phyloP scores from a whole-genome alignment of 2,113 vertebrate species.

The Mola mola region DNA sequence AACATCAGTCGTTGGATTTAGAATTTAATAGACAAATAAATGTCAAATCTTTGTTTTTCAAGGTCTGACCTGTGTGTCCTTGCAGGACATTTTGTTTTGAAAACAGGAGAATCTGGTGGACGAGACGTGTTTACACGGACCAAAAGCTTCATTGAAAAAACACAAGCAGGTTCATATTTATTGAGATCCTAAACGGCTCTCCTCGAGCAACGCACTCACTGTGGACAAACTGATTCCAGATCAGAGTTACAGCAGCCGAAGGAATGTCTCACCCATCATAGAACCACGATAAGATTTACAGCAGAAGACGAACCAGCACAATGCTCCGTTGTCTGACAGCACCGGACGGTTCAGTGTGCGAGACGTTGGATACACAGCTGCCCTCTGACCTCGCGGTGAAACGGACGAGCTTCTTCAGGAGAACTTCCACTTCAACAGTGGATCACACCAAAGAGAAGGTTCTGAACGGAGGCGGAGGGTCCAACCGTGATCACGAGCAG shows the following conservation, averaged over 20 bases:
- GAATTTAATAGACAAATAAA: constrained; percentile 71
- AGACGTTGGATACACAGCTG: neutral
- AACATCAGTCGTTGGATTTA: constrained; percentile 18
- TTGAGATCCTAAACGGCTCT: constrained; percentile 3
- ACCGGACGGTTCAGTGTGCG: constrained; percentile 14
- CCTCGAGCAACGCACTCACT: constrained; percentile 9
- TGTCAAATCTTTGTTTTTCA: constrained; percentile 46
- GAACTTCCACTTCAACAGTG: constrained; percentile 50
- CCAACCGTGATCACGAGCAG: constrained; percentile 52
- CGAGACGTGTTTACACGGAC: constrained; percentile 46
- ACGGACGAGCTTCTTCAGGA: constrained; percentile 67
- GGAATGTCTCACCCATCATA: constrained; percentile 38
- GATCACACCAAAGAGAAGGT: constrained; percentile 49
- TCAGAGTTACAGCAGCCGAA: constrained; percentile 39
- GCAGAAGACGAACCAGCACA: constrained; percentile 32
- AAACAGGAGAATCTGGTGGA: constrained; percentile 52
- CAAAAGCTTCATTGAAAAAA: constrained; percentile 56
- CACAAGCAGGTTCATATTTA: constrained; percentile 51
- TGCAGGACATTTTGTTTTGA: constrained; percentile 23
- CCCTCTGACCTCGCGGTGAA: too few species aligned
- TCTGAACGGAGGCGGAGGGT: constrained; percentile 65
- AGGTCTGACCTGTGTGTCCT: constrained; percentile 36
- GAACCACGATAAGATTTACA: constrained; percentile 54
- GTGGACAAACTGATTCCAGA: constrained; percentile 59
- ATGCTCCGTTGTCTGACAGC: constrained; percentile 5